Conservation (phyloP, 2,113 vertebrate genomes). For the Kryptolebias marmoratus region DNA sequence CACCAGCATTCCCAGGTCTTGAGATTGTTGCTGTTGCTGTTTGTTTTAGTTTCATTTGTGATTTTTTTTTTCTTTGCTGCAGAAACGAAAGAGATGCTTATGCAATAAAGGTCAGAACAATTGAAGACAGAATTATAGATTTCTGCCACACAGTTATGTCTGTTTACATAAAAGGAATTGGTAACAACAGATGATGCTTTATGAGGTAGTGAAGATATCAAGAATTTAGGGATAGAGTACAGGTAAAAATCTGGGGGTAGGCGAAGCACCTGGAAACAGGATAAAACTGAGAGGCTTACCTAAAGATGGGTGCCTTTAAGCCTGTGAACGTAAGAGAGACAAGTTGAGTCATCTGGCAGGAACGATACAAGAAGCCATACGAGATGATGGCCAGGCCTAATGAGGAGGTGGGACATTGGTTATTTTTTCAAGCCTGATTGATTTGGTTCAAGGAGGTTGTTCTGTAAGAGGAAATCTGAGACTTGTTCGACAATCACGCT, state of each 20-base stretch:
- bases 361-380: background rate
- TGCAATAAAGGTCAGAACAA: too few species aligned
- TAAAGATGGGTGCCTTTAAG: too few species aligned
- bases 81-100: too few species aligned
- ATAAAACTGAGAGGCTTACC: too few species aligned
- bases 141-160: background rate
- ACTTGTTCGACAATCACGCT: background rate
- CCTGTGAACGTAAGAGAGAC: background rate
- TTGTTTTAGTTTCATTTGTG: too few species aligned
- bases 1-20: too few species aligned
- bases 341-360: background rate
- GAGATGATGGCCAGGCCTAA: background rate
- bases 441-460: background rate
- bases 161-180: background rate
- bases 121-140: too few species aligned
- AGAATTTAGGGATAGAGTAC: background rate
- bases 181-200: background rate
- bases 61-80: too few species aligned
- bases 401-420: background rate
- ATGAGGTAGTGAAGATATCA: background rate
- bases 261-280: too few species aligned
- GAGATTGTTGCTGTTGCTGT: too few species aligned
- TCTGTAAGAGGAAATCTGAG: background rate
- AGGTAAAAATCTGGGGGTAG: background rate
- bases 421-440: background rate